Evolutionary conservation across 1,140 invertebrate species (phyloP).

Genomic region (Calycopis cecrops): DNA sequence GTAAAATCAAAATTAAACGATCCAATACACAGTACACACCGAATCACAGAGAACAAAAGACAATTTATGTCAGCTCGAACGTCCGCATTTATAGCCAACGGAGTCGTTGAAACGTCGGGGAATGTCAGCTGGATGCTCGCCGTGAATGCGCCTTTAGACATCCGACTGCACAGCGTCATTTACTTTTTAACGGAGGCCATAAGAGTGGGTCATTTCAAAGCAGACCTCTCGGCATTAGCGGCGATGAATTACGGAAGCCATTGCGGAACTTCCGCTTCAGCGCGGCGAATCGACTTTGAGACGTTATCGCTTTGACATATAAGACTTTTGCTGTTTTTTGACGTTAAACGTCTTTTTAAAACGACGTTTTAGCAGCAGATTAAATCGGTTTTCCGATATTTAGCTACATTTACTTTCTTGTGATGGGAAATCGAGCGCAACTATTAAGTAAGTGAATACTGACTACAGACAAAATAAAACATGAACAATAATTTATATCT

Average conservation of each 20-base stretch:
- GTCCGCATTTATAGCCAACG: conserved; percentile 6
- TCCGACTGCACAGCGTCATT: conserved; percentile 37
- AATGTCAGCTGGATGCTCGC: conserved; percentile 17
- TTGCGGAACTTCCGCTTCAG: neutral
- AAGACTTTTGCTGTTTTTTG: too few species aligned
- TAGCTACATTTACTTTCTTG: too few species aligned
- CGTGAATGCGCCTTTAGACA: conserved; percentile 32
- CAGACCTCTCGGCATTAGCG: conserved; percentile 41
- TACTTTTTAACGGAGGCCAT: conserved; percentile 35
- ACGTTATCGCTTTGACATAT: neutral
- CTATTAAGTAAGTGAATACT: too few species aligned
- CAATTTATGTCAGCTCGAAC: neutral
- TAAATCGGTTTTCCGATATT: too few species aligned
- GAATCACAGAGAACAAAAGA: too few species aligned
- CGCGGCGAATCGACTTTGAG: conserved; percentile 5
- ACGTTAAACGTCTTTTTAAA: too few species aligned
- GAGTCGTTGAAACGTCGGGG: conserved; percentile 11
- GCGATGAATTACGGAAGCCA: conserved; percentile 36
- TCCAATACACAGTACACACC: too few species aligned
- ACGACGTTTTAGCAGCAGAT: too few species aligned
- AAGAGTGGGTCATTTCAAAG: conserved; percentile 33
- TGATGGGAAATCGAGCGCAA: too few species aligned
- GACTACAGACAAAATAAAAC: too few species aligned
- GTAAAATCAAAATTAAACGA: too few species aligned
- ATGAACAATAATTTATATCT: too few species aligned